Evolutionary conservation across 2,797 vertebrate genomes (phyloP).

Genomic region (Smutsia gigantea): DNA sequence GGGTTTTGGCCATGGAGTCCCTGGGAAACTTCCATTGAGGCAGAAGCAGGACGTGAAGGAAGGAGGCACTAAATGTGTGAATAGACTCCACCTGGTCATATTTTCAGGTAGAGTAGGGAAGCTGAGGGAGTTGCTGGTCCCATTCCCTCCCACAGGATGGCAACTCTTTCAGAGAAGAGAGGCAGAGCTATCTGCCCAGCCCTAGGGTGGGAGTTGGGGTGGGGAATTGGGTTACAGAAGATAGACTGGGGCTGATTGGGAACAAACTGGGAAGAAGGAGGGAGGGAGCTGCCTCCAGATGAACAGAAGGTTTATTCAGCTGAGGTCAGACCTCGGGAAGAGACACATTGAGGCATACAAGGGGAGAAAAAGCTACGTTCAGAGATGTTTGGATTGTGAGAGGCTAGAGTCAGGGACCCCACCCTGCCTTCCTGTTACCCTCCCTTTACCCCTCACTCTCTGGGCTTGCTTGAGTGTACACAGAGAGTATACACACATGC

Average conservation of each 20-base stretch:
- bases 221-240: background rate
- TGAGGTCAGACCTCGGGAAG: background rate
- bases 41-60: background rate
- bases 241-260: conserved; percentile 34
- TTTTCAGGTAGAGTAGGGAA: conserved; percentile 38
- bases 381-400: background rate
- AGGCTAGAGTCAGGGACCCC: background rate
- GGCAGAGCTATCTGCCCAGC: background rate
- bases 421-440: background rate
- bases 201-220: background rate
- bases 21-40: conserved; percentile 43
- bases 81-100: background rate
- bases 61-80: background rate
- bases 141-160: background rate
- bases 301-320: conserved; percentile 54
- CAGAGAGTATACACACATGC: background rate
- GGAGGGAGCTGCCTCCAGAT: conserved; percentile 24
- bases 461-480: background rate
- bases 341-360: background rate
- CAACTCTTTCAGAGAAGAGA: conserved; percentile 33
- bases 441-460: background rate
- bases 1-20: background rate
- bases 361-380: conserved; percentile 43
- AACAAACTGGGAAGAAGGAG: background rate
- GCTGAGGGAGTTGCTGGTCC: background rate